A percentile compares a stretch with the other conserved stretches of the same genome.
Evolutionary conservation across 2,797 vertebrate species (phyloP).

Genomic region (Gambusia yucatana): DNA sequence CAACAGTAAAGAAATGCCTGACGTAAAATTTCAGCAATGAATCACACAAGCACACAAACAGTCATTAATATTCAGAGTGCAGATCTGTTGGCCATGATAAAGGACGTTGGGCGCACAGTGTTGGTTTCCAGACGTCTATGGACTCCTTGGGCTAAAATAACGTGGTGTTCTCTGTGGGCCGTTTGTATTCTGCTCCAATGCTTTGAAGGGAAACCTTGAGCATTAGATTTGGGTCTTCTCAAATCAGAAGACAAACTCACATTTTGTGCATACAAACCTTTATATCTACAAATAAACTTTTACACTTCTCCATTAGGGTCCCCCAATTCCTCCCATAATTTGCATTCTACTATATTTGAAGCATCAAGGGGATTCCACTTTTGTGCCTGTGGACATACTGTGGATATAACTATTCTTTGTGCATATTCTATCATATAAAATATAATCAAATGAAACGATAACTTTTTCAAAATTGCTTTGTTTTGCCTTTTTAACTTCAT

Average conservation of each 20-base stretch:
- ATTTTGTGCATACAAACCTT: constrained; percentile 23
- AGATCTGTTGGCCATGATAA: constrained; percentile 39
- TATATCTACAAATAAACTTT: constrained; percentile 25
- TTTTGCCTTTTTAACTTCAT: not conserved
- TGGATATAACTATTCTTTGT: constrained; percentile 26
- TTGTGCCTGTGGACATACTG: constrained; percentile 23
- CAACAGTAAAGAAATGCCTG: not conserved
- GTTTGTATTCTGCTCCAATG: constrained; percentile 39
- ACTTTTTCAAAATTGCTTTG: not conserved
- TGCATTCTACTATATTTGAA: constrained; percentile 23
- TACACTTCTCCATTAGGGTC: constrained; percentile 25
- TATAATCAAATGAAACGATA: not conserved
- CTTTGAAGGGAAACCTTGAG: constrained; percentile 59
- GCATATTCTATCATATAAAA: not conserved
- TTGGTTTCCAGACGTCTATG: constrained; percentile 24
- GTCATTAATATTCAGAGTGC: constrained; percentile 37
- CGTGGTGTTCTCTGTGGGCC: constrained; percentile 16
- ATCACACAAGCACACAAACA: not conserved
- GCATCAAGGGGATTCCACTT: constrained; percentile 38
- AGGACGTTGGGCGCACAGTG: constrained; percentile 39
- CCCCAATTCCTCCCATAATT: constrained; percentile 26
- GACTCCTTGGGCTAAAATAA: constrained; percentile 39
- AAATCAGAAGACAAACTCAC: constrained; percentile 4
- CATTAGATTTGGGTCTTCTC: constrained; percentile 17
- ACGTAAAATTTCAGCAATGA: not conserved